Base-by-base conservation (phyloP, 2,797 vertebrate genomes). In the Nyctalus aviator region DNA sequence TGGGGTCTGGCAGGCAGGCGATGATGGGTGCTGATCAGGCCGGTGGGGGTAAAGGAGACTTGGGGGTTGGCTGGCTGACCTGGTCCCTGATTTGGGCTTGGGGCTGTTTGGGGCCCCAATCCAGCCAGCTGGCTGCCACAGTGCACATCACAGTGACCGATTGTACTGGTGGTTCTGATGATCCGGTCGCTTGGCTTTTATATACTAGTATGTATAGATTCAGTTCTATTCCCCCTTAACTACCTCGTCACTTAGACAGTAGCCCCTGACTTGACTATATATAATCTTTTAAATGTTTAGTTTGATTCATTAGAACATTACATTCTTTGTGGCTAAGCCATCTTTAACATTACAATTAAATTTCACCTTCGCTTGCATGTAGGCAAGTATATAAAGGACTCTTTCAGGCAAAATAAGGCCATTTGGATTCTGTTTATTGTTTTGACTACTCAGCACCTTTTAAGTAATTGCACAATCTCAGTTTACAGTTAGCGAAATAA, bases 351-450 rank as follows among this genome's bases (percentile, higher is more conserved):
- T 87, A 14, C 12, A 89, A 5, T 84, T 84, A 79, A 25, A 53
- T 86, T 88, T 89, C 25, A 69, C 30, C 37, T 76, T 83, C 12
- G 66, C 25, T 83, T 96, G 41, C 8, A 53, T 89, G 17, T 83
- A 91, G 57, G 71, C 8, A 32, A 32, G 50, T 89, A 75, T 91
- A 83, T 71, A 53, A 69, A 95, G 91, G 15, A 18, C 23, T 3
- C 55, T 73, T 84, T 59, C 8, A 41, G 27, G 48, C 17, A 59
- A 78, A 94, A 41, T 41, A 66, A 81, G 77, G 46, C 66, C 81
- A 30, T 81, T 89, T 84, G 32, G 53, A 55, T 85, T 90, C 9
- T 35, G 13, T 84, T 94, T 20, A 66, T 17, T 27, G 21, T 95
- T 87, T 32, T 90, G n/a, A 66, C 68, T 68, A 57, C 68, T 77